Evolutionary conservation across 2,797 vertebrate genomes (phyloP), one percentile per base, ranked within the genome.

Genomic region (Epinephelus coioides): DNA sequence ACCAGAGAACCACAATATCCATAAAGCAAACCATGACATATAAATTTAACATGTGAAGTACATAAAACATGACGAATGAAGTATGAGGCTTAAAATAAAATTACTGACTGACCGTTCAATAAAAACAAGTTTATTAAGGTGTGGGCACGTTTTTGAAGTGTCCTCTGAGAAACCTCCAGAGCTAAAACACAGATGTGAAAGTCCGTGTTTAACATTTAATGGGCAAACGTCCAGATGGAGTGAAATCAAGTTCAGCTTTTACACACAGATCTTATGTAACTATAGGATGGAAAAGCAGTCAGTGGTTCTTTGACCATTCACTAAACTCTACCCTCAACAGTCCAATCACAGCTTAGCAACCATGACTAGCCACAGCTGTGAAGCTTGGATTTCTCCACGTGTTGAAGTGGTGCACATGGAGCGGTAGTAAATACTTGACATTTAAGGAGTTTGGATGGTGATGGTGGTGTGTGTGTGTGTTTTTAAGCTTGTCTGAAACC

Each of bases 131-230:
- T 87, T 81, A 78, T 84, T 59, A 60, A 70, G 65, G 43, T 60
- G 57, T 44, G 49, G 71, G 49, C 57, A 23, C 5, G 0, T 64
- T 77, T 77, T 46, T 72, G 60, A 73, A 71, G 72, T 23, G 69
- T 10, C 6, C 44, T 53, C 57, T 51, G 21, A 76, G 68, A 63
- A 74, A 84, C 47, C 61, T 50, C 14, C 3, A 63, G 61, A 69
- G 62, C 70, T 73, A 49, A 54, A 76, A 15, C 73, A 71, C 80
- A 86, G 61, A 83, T 81, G 73, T 84, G 80, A 53, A 55, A 67
- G 56, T 38, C 25, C 11, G 46, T 54, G 72, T 72, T 88, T 49
- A 68, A 84, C 44, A 17, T 78, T 64, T 61, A 80, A 51, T 53
- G 23, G 49, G 77, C 46, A 62, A 62, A 75, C 6, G 63, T 64